Base-by-base conservation (phyloP, 2,797 vertebrate genomes). In the Crax fasciolata region DNA sequence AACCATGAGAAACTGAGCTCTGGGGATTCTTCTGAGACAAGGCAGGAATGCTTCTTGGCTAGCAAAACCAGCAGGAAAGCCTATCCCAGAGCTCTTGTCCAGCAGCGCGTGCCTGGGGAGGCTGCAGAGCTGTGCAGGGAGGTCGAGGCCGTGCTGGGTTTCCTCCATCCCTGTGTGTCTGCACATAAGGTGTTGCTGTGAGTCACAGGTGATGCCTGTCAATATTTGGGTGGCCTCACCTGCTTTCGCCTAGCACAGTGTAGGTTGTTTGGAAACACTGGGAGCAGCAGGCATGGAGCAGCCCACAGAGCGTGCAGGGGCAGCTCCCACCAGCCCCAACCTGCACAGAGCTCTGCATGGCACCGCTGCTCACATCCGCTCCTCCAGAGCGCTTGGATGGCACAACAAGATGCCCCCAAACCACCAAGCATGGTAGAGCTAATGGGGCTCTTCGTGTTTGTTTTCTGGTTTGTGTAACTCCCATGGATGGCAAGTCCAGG, bases 291-390 rank as follows among this genome's bases (percentile, higher is more conserved):
- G 11, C 21, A 21, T 16, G 17, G 32, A 88, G 44, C 54, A 66
- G n/a, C 70, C 44, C n/a, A 2, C 16, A 20, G 57, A 32, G 38
- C 1, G 0, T 21, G n/a, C 14, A 6, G 52, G 28, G 28, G 15
- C 75, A 83, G 38, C n/a, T 57, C 35, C 86, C 58, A 27, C 68
- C 68, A 85, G 41, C 39, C 65, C 30, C 41, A 12, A 38, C 30
- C 52, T 78, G 68, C 5, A 3, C 11, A 28, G 43, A 39, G 6
- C n/a, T 46, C 68, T 66, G 14, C 9, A 35, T 65, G 58, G 28
- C 38, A 20, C 57, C 28, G 13, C 5, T 5, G 1, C 19, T 49
- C 11, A 0, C 5, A 54, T 13, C 54, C 21, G 20, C 2, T 0
- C 8, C 65, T 41, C 17, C 10, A 35, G 23, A n/a, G 54, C 80